Evolutionary conservation across 2,888 invertebrate genomes (phyloP).

Genomic region (Diadromus collaris): DNA sequence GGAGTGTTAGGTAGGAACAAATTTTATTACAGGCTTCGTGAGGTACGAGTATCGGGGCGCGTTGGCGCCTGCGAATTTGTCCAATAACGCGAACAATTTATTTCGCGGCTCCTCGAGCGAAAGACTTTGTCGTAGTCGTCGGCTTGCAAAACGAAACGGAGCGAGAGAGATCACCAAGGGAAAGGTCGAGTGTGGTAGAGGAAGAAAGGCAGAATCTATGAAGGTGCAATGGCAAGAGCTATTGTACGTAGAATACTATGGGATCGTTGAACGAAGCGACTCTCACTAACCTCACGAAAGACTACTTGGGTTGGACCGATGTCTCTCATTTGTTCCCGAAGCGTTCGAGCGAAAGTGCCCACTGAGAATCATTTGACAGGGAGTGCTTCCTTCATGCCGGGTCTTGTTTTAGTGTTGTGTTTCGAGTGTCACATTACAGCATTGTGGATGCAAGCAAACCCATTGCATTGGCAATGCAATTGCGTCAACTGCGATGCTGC

Average conservation of each 20-base stretch:
- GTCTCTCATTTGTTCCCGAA: conserved; percentile 53
- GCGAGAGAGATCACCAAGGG: neutral
- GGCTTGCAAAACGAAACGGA: conserved; percentile 21
- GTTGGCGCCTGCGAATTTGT: conserved; percentile 64
- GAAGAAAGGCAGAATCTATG: conserved; percentile 24
- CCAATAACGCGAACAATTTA: conserved; percentile 68
- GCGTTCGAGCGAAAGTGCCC: conserved; percentile 40
- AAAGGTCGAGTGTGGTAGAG: neutral
- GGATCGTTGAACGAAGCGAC: conserved; percentile 16
- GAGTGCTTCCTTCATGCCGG: conserved; percentile 17
- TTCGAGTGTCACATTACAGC: neutral
- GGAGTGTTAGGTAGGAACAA: conserved; percentile 54
- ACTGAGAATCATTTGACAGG: conserved; percentile 40
- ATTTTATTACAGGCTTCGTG: conserved; percentile 61
- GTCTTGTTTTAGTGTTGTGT: conserved; percentile 4
- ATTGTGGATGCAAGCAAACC: neutral
- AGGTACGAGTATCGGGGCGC: conserved; percentile 59
- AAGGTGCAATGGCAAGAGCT: conserved; percentile 26
- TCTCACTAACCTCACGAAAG: conserved; percentile 1
- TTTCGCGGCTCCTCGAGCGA: conserved; percentile 53
- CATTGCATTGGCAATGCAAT: conserved; percentile 44
- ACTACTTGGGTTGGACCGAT: conserved; percentile 43
- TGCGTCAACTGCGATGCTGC: conserved; percentile 30
- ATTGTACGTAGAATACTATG: conserved; percentile 29
- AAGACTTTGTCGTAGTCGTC: conserved; percentile 2